Base-by-base conservation (phyloP, 1,140 invertebrate species). In the Phymorhynchus buccinoides region DNA sequence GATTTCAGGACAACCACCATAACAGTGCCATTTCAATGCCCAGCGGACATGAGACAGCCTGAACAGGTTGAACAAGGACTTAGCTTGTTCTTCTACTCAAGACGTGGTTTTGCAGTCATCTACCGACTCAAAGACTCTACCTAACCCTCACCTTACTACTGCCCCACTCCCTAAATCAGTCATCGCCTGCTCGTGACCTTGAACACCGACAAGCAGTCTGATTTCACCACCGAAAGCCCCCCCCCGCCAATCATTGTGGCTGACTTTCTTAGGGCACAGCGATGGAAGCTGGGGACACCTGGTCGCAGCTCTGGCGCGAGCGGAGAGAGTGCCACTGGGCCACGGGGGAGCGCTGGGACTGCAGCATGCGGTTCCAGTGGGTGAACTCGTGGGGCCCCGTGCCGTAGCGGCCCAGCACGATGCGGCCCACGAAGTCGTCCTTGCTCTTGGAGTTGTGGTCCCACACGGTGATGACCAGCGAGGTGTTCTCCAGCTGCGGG, bases 311-410 rank as follows among this genome's bases (percentile, higher is more conserved):
- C 42, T 91, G 88, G 32, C 92, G 90, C 6, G 92, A 90, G 39
- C 91, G 90, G 30, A 94, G 87, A 2, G 93, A 93, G 89, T 95
- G 95, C 95, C 95, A 95, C 52, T 95, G 94, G 9, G 94, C 95
- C 6, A 95, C 94, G 27, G 95, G 93, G 85, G 95, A 95, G 44
- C 95, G 90, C 14, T 95, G 95, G 80, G 94, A 94, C 88, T 95
- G 94, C 35, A 95, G 90, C 84, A 95, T 94, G 3, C 95, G 94
- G 85, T 94, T 93, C 95, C 95, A 96, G 86, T 95, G 95, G 2
- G 94, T 90, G 44, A 93, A 90, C 79, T 95, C 94, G 3, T 93
- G 90, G 12, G 92, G 82, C 90, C 95, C 86, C 90, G 94, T 79
- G 92, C 89, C 94, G 84, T 93, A 89, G 78, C 90, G 90, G 0